These are phyloP conservation scores for Sinocyclocheilus maitianheensis DNA, from an alignment of 2,113 vertebrate species.

Conservation along the genomic window DNA sequence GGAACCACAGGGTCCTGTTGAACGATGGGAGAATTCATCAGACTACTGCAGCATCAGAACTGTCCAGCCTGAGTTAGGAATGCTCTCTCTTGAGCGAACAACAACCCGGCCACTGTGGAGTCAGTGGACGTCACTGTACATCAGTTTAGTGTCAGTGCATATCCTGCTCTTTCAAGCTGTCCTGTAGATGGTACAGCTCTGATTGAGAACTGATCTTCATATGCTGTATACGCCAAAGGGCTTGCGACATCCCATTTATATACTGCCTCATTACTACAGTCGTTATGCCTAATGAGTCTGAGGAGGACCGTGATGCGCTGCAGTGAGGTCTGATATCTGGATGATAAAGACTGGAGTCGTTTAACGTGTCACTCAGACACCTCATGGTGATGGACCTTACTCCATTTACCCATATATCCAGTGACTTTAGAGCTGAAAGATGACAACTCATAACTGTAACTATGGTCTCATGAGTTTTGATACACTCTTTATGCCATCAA, in stretches of 20 bases:
- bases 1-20: not conserved
- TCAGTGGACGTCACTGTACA: not conserved
- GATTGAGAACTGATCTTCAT: not conserved
- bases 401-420: not conserved
- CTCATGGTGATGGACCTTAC: not conserved
- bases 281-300: constrained; percentile 29
- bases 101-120: not conserved
- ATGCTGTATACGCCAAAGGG: not conserved
- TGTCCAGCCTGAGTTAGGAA: constrained; percentile 1
- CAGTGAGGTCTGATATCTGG: not conserved
- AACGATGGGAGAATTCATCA: not conserved
- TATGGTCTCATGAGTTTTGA: not conserved
- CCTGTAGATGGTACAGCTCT: not conserved
- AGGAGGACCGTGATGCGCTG: not conserved
- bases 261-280: not conserved
- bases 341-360: not conserved
- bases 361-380: not conserved
- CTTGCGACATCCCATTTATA: not conserved
- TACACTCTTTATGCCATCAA: not conserved
- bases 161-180: not conserved
- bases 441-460: not conserved
- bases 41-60: not conserved
- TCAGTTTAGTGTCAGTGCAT: not conserved
- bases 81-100: not conserved
- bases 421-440: not conserved